phyloP scores from a whole-genome alignment of 2,113 vertebrate genomes.

The Zingel zingel region DNA sequence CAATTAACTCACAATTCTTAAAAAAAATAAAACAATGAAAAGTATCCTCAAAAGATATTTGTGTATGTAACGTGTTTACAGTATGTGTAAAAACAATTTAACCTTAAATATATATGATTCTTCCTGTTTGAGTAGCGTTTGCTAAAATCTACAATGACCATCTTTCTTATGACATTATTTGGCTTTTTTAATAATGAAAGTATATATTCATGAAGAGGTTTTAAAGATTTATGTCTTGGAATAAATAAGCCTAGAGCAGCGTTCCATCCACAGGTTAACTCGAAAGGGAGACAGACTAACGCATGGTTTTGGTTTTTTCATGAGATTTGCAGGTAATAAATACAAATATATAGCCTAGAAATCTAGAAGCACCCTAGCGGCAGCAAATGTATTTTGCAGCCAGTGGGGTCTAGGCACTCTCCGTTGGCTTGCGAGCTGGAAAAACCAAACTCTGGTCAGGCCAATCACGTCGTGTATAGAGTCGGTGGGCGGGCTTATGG shows the following conservation, averaged over 20 bases:
- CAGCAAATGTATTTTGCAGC: too few relatives aligned
- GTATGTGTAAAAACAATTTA: background rate
- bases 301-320: background rate
- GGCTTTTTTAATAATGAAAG: conserved; percentile 7
- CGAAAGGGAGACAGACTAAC: background rate
- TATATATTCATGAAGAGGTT: background rate
- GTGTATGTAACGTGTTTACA: background rate
- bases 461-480: too few relatives aligned
- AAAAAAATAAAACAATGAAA: background rate
- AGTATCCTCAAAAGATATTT: background rate
- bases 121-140: background rate
- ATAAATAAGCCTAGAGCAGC: background rate
- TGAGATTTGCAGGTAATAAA: conserved; percentile 1
- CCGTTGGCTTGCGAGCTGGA: too few relatives aligned
- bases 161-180: background rate
- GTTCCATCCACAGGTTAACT: background rate
- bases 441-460: too few relatives aligned
- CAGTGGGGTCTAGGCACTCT: too few relatives aligned
- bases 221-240: background rate
- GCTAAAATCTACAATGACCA: background rate
- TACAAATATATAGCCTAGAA: background rate
- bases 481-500: too few relatives aligned
- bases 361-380: too few relatives aligned
- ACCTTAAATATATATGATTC: background rate
- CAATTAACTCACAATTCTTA: background rate